Base-by-base conservation (phyloP, 2,888 invertebrate genomes). In the Thera britannica region DNA sequence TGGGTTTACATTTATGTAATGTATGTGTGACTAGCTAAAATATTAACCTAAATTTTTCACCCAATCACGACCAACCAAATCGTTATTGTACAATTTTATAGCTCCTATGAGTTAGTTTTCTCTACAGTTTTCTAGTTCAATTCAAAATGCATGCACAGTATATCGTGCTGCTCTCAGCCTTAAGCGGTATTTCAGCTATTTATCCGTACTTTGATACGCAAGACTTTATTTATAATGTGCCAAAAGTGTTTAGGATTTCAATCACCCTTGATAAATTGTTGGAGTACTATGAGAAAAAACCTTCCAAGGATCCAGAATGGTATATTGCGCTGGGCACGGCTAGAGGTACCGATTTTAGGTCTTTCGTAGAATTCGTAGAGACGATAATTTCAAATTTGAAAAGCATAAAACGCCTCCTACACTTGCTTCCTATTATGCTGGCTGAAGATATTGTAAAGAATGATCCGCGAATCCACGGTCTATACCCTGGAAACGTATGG, bases 201-300 rank as follows among this genome's bases (percentile, higher is more conserved):
- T 93, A 93, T 72, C 93, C 93, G 2, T 93, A 92, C 70, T 93
- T 93, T 67, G 93, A 93, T 70, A 93, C 93, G 1, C 93, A 93
- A 75, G 93, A 93, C 68, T 93, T 93, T 70, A 93, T 93, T 51
- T 93, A 93, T 67, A 93, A 93, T 81, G 84, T 93, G n/a, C 93
- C 93, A 0, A 93, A 93, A 79, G 93, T 92, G 23, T 93, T 85
- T 65, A 84, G 93, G 73, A 86, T 93, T 72, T 90, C 92, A 4
- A 85, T 93, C 1, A 90, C 91, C 0, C 77, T 93, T 58, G 93
- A 93, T 58, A 92, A 89, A 72, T 72, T 93, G 63, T 75, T 93
- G 68, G 89, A 88, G 34, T 85, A 92, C 75, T 93, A 92, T 74
- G 93, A 93, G 72, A 89, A 83, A 73, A 93, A 91, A 67, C 89